phyloP scores from a whole-genome alignment of 1,140 invertebrate genomes.

The Ylistrum balloti region DNA sequence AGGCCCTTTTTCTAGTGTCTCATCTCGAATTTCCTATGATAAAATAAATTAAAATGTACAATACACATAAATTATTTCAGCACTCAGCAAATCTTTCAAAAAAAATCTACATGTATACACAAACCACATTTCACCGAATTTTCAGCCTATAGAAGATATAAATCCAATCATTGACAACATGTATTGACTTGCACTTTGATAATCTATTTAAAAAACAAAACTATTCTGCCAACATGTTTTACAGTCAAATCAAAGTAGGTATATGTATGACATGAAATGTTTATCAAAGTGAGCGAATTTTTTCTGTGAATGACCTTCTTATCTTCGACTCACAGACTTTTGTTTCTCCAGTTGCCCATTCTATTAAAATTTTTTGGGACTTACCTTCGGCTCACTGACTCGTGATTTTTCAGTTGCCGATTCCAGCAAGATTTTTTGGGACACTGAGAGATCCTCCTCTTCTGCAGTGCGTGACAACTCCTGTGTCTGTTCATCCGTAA shows the following conservation, averaged over 20 bases:
- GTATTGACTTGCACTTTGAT: too few species aligned
- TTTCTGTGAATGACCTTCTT: not conserved
- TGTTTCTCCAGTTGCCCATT: constrained; percentile 82
- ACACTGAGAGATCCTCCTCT: constrained; percentile 80
- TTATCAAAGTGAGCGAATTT: not conserved
- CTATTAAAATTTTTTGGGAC: constrained; percentile 84
- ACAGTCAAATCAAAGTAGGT: not conserved
- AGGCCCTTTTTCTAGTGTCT: constrained; percentile 45
- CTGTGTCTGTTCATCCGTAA: constrained; percentile 79
- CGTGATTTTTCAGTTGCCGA: constrained; percentile 81
- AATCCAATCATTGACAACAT: too few species aligned
- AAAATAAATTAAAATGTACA: not conserved
- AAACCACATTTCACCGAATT: too few species aligned
- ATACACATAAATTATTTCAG: too few species aligned
- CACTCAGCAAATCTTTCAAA: too few species aligned
- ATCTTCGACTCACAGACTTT: constrained; percentile 79
- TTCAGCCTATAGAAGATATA: too few species aligned
- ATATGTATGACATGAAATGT: too few species aligned
- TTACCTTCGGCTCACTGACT: constrained; percentile 78
- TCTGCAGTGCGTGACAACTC: constrained; percentile 71
- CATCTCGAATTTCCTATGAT: not conserved
- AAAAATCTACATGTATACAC: not conserved
- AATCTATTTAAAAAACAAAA: too few species aligned
- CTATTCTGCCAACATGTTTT: too few species aligned
- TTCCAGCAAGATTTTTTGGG: constrained; percentile 84